Base-by-base conservation (phyloP, 2,113 vertebrate genomes). In the Rhombomys opimus region DNA sequence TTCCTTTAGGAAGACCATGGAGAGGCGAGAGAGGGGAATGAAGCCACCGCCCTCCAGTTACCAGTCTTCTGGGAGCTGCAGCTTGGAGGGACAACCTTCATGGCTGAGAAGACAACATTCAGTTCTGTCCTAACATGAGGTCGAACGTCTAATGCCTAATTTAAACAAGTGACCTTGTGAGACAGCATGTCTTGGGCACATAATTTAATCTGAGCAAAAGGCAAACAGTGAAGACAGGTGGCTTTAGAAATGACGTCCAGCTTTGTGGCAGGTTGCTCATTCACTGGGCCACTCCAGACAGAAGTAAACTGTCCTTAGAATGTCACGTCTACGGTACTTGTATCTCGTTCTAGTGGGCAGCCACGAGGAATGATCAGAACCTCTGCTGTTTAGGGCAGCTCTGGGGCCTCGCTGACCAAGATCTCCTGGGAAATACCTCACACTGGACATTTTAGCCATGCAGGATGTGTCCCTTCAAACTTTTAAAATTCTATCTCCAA, bases 181-280 rank as follows among this genome's bases (percentile, higher is more conserved):
- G 87, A 76, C 23, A 23, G 1, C 10, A 27, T n/a, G 32, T 63
- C 67, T 70, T 32, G 15, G 61, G 35, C 27, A 75, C 2, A 4
- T 41, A 54, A 65, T 59, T 76, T 67, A 76, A 76, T 38, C 63
- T 38, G 30, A 86, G 4, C 14, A 35, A 35, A 88, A 92, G 20
- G 35, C 25, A 52, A 81, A 52, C 27, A 38, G 14, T 61, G 23
- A 32, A 72, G 54, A 22, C 22, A 85, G n/a, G 13, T 8, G 35
- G 4, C 25, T 2, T 41, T 23, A 32, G 63, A 82, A 73, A 15
- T 14, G 23, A 88, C 46, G 59, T 25, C 27, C 67, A 50, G 38
- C 12, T 54, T 2, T 18, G 0, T 5, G 1, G 27, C 23, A 23
- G 25, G 50, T 13, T 67, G 5, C 5, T 15, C n/a, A 3, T 13